Conservation (phyloP, 2,888 invertebrate species). For the Drosophila niveifrons region DNA sequence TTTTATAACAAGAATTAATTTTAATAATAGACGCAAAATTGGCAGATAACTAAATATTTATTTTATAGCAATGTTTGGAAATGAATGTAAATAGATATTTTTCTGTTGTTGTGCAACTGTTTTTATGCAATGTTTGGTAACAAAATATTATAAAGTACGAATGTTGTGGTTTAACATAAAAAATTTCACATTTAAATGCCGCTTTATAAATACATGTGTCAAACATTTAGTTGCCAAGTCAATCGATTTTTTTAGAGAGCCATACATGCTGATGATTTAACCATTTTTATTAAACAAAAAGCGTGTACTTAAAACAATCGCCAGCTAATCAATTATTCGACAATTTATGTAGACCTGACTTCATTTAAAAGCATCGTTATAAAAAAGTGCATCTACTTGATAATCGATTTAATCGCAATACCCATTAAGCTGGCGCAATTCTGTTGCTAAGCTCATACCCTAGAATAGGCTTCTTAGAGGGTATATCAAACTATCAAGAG, state of each 20-base stretch:
- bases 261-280: slow-evolving; percentile 30
- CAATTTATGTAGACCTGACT: slow-evolving; percentile 34
- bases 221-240: not conserved
- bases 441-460: not conserved
- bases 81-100: too few relatives aligned
- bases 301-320: slow-evolving; percentile 8
- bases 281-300: slow-evolving; percentile 27
- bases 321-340: slow-evolving; percentile 52
- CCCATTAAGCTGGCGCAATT: not conserved
- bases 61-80: too few relatives aligned
- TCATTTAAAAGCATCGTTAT: slow-evolving; percentile 39
- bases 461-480: not conserved
- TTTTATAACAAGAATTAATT: too few relatives aligned
- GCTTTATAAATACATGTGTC: not conserved
- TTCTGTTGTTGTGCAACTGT: too few relatives aligned
- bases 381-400: slow-evolving; percentile 1
- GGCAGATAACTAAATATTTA: too few relatives aligned
- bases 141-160: too few relatives aligned
- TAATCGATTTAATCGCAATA: not conserved
- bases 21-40: too few relatives aligned
- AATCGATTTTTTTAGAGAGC: slow-evolving; percentile 43
- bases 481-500: not conserved
- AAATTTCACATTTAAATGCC: not conserved
- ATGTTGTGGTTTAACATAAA: not conserved
- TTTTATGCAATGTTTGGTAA: too few relatives aligned